Base-by-base conservation (phyloP, 2,888 invertebrate genomes). In the Nemotelus pantherinus region DNA sequence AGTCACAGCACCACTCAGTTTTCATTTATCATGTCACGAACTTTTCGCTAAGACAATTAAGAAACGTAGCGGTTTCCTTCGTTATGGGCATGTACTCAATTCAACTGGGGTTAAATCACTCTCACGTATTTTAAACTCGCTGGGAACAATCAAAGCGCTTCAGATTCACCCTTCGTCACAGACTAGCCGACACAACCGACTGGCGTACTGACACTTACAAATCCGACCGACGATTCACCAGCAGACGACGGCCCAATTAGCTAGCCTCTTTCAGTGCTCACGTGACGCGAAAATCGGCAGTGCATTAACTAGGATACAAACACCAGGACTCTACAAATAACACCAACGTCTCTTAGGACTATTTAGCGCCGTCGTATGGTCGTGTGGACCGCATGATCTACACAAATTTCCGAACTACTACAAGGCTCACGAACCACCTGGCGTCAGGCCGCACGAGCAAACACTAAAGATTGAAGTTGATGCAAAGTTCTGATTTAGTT, bases 171-270 rank as follows among this genome's bases (percentile, higher is more conserved):
- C 41, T 39, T 50, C 53, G 65, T 70, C 41, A 41, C 47, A 55
- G 10, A 5, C 25, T 47, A 43, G 43, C 6, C 45, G 41, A 55
- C 43, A n/a, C 55, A 55, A 43, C 70, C 70, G n/a, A 70, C 55
- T 70, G 55, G 55, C 70, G 55, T 53, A 70, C 55, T 70, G 70
- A 47, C 70, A 70, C 70, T 70, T n/a, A n/a, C n/a, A n/a, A 70
- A 70, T 70, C 70, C n/a, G 47, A 53, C 41, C 43, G 43, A 55
- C 55, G 70, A 43, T 70, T 70, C 41, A 10, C 53, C 43, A 47
- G 55, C 9, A 55, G 55, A 53, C 10, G 70, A 25, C 50, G n/a
- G n/a, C n/a, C n/a, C n/a, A n/a, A n/a, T n/a, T n/a, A n/a, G n/a
- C n/a, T n/a, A n/a, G n/a, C n/a, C n/a, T n/a, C n/a, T n/a, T n/a